Conservation (phyloP, 2,113 vertebrate genomes). For the Coreoperca whiteheadi region DNA sequence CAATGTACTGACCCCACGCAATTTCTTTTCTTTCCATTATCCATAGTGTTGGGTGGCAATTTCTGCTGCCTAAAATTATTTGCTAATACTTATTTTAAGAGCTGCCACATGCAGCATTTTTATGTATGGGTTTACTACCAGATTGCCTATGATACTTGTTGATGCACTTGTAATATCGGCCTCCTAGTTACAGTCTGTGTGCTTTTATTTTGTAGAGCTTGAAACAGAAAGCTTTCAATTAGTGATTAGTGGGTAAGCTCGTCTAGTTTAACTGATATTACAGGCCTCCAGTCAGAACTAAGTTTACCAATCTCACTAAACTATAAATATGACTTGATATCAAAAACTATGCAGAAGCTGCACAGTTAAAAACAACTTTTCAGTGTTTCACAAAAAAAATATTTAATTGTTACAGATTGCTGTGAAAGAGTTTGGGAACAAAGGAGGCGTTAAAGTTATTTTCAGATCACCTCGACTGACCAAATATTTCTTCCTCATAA, state of each 20-base stretch:
- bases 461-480: constrained; percentile 56
- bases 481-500: constrained; percentile 58
- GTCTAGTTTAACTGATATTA: too few species aligned
- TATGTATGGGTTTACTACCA: too few species aligned
- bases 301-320: too few species aligned
- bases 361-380: background rate
- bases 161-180: too few species aligned
- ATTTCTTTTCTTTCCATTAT: background rate
- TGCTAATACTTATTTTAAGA: background rate
- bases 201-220: too few species aligned
- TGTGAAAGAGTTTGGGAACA: constrained; percentile 30
- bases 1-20: constrained; percentile 72
- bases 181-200: too few species aligned
- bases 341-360: background rate
- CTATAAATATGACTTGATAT: background rate
- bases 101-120: background rate
- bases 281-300: too few species aligned
- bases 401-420: constrained; percentile 48
- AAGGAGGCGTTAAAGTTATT: constrained; percentile 44
- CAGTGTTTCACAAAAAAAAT: background rate
- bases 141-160: too few species aligned
- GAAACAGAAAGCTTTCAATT: too few species aligned
- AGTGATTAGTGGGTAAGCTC: too few species aligned
- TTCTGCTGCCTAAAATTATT: background rate
- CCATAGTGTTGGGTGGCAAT: background rate